These are phyloP conservation scores for Nomada flava DNA, from an alignment of 2,888 invertebrate genomes.

Conservation along the genomic window DNA sequence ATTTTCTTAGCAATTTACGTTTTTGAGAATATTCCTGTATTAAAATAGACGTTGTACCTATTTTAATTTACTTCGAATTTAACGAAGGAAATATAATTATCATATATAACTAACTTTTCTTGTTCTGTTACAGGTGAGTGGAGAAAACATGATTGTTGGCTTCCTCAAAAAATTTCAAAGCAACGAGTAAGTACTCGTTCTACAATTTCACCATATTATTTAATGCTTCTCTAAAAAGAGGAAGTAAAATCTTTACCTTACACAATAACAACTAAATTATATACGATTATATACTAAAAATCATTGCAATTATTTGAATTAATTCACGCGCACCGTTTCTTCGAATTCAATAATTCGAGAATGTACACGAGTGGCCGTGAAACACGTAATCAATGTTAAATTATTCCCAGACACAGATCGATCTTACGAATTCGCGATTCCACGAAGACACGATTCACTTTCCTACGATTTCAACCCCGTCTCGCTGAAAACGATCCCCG, in stretches of 20 bases:
- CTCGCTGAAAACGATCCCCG: constrained; percentile 55
- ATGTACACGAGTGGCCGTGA: not conserved
- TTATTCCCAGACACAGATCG: not conserved
- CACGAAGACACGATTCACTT: constrained; percentile 36
- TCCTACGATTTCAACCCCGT: constrained; percentile 16
- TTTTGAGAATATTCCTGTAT: not conserved
- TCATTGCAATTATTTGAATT: no score
- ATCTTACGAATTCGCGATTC: not conserved
- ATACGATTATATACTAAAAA: no score
- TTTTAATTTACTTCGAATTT: not conserved
- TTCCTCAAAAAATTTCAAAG: no score
- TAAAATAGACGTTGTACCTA: no score
- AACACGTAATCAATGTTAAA: not conserved
- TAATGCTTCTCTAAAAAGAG: no score
- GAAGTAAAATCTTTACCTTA: no score
- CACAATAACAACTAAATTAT: no score
- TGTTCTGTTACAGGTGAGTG: constrained; percentile 25
- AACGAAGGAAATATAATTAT: no score
- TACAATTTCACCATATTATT: no score
- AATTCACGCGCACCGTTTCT: no score
- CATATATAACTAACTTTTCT: not conserved
- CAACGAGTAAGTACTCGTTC: no score
- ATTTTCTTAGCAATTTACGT: not conserved
- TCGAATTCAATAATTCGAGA: not conserved
- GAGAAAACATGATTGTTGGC: no score